These are phyloP conservation scores for Heliconius hewitsoni DNA, from an alignment of 1,140 invertebrate genomes.

Conservation along the genomic window DNA sequence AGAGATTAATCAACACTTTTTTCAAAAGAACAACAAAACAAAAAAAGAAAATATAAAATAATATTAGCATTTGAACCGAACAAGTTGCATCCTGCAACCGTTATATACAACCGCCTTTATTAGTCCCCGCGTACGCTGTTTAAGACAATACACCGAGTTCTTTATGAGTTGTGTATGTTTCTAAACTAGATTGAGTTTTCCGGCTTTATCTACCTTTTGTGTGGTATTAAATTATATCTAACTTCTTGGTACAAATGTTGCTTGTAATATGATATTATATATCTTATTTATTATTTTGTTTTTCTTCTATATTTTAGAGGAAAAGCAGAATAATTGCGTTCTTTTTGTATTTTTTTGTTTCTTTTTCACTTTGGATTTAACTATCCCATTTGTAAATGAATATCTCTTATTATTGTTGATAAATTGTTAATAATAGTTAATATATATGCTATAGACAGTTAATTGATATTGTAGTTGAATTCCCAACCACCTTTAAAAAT, in stretches of 20 bases:
- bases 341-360: too few relatives aligned
- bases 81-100: constrained; percentile 8
- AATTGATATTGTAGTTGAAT: too few relatives aligned
- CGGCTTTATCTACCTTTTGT: constrained; percentile 11
- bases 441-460: too few relatives aligned
- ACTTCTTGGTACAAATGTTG: background rate
- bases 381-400: too few relatives aligned
- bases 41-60: background rate
- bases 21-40: too few relatives aligned
- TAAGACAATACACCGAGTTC: constrained; percentile 9
- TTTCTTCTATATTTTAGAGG: too few relatives aligned
- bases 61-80: constrained; percentile 7
- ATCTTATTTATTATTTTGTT: background rate
- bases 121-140: constrained; percentile 24
- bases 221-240: background rate
- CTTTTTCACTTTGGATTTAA: too few relatives aligned
- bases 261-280: background rate
- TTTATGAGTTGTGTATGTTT: constrained; percentile 15
- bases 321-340: too few relatives aligned
- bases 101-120: constrained; percentile 24
- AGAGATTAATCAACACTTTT: too few relatives aligned
- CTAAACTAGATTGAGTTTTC: constrained; percentile 20
- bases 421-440: too few relatives aligned
- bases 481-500: too few relatives aligned
- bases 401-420: too few relatives aligned